phyloP scores from a whole-genome alignment of 2,888 invertebrate species.

The Hymenopus coronatus region DNA sequence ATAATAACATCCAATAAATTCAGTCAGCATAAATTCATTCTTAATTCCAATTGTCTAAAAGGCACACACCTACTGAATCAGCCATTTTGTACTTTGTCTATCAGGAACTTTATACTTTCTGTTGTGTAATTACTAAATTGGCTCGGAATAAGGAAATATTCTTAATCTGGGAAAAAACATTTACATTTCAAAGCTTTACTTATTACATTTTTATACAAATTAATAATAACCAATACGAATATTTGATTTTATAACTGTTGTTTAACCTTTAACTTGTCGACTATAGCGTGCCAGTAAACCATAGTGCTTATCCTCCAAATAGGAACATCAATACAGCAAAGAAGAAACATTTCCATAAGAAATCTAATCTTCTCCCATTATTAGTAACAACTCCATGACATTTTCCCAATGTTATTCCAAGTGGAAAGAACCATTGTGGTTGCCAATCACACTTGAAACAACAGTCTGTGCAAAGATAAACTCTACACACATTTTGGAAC shows the following conservation, averaged over 20 bases:
- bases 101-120: slow-evolving; percentile 31
- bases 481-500: slow-evolving; percentile 15
- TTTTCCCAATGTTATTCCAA: background rate
- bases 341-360: background rate
- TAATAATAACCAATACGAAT: background rate
- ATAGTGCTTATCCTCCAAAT: background rate
- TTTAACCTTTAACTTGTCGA: background rate
- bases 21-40: background rate
- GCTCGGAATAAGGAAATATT: slow-evolving; percentile 5
- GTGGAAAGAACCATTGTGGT: background rate
- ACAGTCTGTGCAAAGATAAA: background rate
- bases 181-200: background rate
- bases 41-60: slow-evolving; percentile 12
- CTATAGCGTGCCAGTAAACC: background rate
- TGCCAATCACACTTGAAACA: background rate
- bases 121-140: slow-evolving; percentile 17
- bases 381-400: background rate
- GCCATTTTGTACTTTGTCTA: slow-evolving; percentile 23
- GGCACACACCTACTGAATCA: slow-evolving; percentile 27
- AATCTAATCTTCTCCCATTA: background rate
- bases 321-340: background rate
- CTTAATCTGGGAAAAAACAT: background rate
- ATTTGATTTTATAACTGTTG: background rate
- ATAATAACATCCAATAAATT: background rate
- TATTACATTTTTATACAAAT: background rate